These are phyloP conservation scores for Cremastobaeus sp. DNA, from an alignment of 2,888 invertebrate genomes.

Conservation along the genomic window DNA sequence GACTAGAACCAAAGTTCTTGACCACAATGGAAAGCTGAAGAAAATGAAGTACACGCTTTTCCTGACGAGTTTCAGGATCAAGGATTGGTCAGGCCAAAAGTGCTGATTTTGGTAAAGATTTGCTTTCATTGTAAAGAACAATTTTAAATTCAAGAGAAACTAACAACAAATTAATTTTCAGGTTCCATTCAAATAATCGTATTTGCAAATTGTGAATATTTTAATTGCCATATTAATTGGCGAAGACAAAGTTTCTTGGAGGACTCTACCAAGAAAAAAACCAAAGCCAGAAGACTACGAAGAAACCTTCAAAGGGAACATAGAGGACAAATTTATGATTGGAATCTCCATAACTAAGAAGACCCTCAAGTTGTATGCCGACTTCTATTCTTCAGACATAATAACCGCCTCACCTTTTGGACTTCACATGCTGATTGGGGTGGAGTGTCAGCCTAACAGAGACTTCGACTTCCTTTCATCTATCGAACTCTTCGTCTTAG, in stretches of 20 bases:
- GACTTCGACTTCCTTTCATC: slow-evolving; percentile 97
- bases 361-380: slow-evolving; percentile 93
- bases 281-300: slow-evolving; percentile 95
- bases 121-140: not conserved
- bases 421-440: slow-evolving; percentile 91
- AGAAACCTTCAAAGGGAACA: slow-evolving; percentile 91
- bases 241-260: slow-evolving; percentile 86
- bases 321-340: slow-evolving; percentile 95
- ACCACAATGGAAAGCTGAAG: slow-evolving; percentile 81
- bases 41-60: slow-evolving; percentile 80
- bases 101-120: slow-evolving; percentile 84
- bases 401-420: slow-evolving; percentile 97
- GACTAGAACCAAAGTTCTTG: slow-evolving; percentile 87
- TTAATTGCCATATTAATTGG: slow-evolving; percentile 87
- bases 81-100: slow-evolving; percentile 94
- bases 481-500: slow-evolving; percentile 93
- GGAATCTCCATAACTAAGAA: slow-evolving; percentile 96
- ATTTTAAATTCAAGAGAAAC: not conserved
- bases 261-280: slow-evolving; percentile 91
- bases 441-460: slow-evolving; percentile 89
- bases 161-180: too few relatives aligned
- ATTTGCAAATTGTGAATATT: slow-evolving; percentile 87
- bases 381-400: slow-evolving; percentile 96
- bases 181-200: slow-evolving; percentile 92
- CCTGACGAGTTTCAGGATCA: slow-evolving; percentile 94